A percentile compares a stretch with the other conserved stretches of the same genome.
These are phyloP conservation scores for Willisornis vidua DNA, from an alignment of 2,113 vertebrate genomes.

Conservation along the genomic window DNA sequence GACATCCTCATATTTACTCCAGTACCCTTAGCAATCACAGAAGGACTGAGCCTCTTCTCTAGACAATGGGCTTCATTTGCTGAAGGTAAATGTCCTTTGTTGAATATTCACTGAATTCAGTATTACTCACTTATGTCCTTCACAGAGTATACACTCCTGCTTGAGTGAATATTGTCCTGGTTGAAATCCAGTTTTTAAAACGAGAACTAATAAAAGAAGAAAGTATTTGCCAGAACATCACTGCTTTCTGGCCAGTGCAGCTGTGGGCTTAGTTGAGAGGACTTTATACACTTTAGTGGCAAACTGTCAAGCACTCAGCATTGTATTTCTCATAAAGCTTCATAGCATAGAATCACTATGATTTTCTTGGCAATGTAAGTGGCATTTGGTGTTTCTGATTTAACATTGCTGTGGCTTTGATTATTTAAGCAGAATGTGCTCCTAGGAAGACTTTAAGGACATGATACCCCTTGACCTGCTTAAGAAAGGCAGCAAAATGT, in stretches of 20 bases:
- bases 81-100: not conserved
- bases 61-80: not conserved
- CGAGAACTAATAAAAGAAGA: not conserved
- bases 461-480: not conserved
- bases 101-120: not conserved
- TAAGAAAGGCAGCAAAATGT: not conserved
- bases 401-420: not conserved
- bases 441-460: not conserved
- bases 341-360: not conserved
- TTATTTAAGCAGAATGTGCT: not conserved
- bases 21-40: not conserved
- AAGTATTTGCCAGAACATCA: not conserved
- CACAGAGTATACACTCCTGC: not conserved
- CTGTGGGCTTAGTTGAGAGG: not conserved
- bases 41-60: not conserved
- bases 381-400: not conserved
- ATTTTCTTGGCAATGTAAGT: not conserved
- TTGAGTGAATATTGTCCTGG: not conserved
- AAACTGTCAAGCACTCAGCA: not conserved
- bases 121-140: not conserved
- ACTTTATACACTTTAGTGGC: not conserved
- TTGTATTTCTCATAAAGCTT: not conserved
- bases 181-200: not conserved
- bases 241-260: not conserved
- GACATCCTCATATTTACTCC: not conserved